Percentiles rank a stretch among this genome's conserved stretches.
phyloP scores from a whole-genome alignment of 2,113 vertebrate species.

The Clarias gariepinus region DNA sequence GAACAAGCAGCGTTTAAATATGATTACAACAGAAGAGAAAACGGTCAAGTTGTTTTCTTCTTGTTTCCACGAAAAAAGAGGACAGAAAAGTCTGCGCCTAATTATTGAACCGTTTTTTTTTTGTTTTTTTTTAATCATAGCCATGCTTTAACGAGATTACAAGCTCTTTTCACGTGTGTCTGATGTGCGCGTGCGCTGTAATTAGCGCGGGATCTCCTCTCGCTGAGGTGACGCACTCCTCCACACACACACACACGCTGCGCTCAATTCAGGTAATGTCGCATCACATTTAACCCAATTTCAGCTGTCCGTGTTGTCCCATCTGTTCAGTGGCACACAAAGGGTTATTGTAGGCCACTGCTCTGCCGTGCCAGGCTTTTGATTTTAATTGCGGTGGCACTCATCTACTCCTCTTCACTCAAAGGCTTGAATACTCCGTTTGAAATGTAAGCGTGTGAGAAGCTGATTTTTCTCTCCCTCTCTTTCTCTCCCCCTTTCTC shows the following conservation, averaged over 20 bases:
- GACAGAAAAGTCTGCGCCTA: conserved; percentile 15
- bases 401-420: conserved; percentile 69
- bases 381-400: conserved; percentile 77
- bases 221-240: conserved; percentile 25
- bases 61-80: not conserved
- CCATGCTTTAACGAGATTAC: conserved; percentile 43
- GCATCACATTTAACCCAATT: conserved; percentile 48
- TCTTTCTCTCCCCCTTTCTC: conserved; percentile 47
- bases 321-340: conserved; percentile 57
- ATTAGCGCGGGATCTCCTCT: conserved; percentile 34
- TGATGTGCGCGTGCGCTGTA: conserved; percentile 39
- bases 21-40: conserved; percentile 21
- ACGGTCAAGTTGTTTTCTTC: conserved; percentile 19
- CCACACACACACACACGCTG: conserved; percentile 13
- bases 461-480: conserved; percentile 53
- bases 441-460: conserved; percentile 75
- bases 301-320: conserved; percentile 52
- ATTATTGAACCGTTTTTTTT: conserved; percentile 46
- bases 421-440: conserved; percentile 72
- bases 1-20: conserved; percentile 33
- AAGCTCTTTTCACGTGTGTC: conserved; percentile 28
- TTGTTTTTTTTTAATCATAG: conserved; percentile 42
- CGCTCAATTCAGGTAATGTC: conserved; percentile 41
- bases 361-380: conserved; percentile 68
- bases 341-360: conserved; percentile 66